Base-by-base conservation (phyloP, 2,113 vertebrate genomes). In the Engystomops pustulosus region DNA sequence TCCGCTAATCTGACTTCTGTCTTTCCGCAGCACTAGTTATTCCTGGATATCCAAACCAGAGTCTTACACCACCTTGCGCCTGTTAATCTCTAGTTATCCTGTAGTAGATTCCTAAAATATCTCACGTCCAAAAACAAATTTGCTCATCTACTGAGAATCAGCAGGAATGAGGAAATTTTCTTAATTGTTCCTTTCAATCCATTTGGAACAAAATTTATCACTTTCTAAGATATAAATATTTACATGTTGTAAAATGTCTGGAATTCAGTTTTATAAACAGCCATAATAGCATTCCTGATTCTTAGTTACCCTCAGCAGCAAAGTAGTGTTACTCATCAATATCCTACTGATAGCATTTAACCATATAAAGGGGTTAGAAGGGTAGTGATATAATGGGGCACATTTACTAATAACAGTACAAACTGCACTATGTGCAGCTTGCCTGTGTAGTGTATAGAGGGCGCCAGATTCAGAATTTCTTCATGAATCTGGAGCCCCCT, bases 91-190 rank as follows among this genome's bases (percentile, higher is more conserved):
- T 27, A 14, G 45, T 49, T 69, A 70, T 47, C 65, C 53, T 34
- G 32, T 3, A 36, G 18, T 15, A 36, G 1, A 68, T 81, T 81
- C 30, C 67, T 68, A 36, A n/a, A 70, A 70, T 14, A 6, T 47
- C 30, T 70, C n/a, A 70, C 23, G 7, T 70, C 51, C 47, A 45
- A n/a, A 51, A 36, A 30, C 10, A 20, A 38, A 55, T 6, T 68
- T 23, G 10, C 74, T 53, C 27, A 76, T n/a, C 30, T 44, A 25
- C 38, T 47, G 41, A 72, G 20, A 72, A 72, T 1, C 6, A 36
- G n/a, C 74, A 77, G 71, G n/a, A 51, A 51, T 76, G 72, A 53
- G 72, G 6, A 55, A 34, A 77, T 75, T 20, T 51, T 2, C 47
- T 32, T 45, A 49, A 74, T 75, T 75, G 72, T 25, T 74, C 10